These are phyloP conservation scores for Sorex maritimensis DNA, from an alignment of 2,797 vertebrate genomes.

Conservation along the genomic window DNA sequence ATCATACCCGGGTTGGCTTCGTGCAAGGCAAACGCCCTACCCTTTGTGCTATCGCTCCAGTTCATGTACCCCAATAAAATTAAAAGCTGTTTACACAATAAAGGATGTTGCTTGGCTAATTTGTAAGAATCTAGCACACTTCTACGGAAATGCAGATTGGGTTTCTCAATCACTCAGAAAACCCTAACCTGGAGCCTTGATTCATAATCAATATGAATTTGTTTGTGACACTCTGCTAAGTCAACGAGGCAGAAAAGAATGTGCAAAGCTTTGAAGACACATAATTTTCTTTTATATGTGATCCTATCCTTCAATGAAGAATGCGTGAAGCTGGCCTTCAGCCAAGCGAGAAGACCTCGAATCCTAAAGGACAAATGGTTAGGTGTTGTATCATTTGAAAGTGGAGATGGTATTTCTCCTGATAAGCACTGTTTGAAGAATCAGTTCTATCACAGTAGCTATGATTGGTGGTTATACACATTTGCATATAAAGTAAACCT, in stretches of 20 bases:
- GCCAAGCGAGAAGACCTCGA: conserved; percentile 13
- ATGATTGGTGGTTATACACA: neutral
- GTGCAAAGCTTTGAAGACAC: neutral
- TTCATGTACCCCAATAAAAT: neutral
- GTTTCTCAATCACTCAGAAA: conserved; percentile 43
- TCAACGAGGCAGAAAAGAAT: neutral
- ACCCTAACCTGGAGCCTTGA: neutral
- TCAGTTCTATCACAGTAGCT: neutral
- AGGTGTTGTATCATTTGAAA: neutral
- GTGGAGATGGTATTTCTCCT: neutral
- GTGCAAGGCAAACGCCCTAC: no score
- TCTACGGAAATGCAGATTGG: neutral
- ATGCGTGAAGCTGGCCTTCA: conserved; percentile 24
- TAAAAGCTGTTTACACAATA: neutral
- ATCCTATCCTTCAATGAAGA: neutral
- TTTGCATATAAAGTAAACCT: neutral
- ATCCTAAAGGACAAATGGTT: neutral
- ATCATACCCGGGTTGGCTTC: no score
- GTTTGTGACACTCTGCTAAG: neutral
- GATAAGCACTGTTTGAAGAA: neutral
- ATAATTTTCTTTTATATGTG: neutral
- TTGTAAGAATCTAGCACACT: neutral
- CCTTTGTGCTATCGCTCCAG: no score
- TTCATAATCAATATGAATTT: neutral
- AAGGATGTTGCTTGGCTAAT: neutral